Conservation (phyloP, 2,797 vertebrate species). For the Characodon lateralis region DNA sequence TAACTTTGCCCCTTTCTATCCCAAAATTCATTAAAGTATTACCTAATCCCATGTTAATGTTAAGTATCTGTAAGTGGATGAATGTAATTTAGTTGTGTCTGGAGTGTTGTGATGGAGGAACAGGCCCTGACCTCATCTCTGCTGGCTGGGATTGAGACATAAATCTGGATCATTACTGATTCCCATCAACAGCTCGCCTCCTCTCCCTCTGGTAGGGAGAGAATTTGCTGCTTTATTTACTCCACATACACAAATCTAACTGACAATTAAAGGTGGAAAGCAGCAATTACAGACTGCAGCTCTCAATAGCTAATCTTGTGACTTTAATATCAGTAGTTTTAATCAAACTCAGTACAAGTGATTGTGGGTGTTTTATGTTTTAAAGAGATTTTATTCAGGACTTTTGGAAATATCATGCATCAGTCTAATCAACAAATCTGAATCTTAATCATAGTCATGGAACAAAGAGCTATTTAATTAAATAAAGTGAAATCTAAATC, state of each 20-base stretch:
- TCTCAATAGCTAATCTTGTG: neutral
- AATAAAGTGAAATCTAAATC: neutral
- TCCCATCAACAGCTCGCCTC: slow-evolving; percentile 57
- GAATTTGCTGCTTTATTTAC: slow-evolving; percentile 53
- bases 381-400: neutral
- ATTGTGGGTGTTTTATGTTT: neutral
- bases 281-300: neutral
- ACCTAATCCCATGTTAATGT: slow-evolving; percentile 53
- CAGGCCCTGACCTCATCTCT: slow-evolving; percentile 60
- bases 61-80: slow-evolving; percentile 51
- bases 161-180: slow-evolving; percentile 65
- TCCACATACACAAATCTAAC: neutral
- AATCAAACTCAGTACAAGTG: neutral
- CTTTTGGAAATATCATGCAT: neutral
- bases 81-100: slow-evolving; percentile 41
- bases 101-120: slow-evolving; percentile 30
- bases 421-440: neutral
- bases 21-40: slow-evolving; percentile 43
- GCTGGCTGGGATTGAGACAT: slow-evolving; percentile 56
- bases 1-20: slow-evolving; percentile 24
- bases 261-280: slow-evolving; percentile 15
- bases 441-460: neutral
- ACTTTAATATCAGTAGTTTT: neutral
- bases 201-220: slow-evolving; percentile 44
- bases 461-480: neutral